These are phyloP conservation scores for Oikopleura dioica DNA, from an alignment of 23 tunicate genomes.

Conservation along the genomic window DNA sequence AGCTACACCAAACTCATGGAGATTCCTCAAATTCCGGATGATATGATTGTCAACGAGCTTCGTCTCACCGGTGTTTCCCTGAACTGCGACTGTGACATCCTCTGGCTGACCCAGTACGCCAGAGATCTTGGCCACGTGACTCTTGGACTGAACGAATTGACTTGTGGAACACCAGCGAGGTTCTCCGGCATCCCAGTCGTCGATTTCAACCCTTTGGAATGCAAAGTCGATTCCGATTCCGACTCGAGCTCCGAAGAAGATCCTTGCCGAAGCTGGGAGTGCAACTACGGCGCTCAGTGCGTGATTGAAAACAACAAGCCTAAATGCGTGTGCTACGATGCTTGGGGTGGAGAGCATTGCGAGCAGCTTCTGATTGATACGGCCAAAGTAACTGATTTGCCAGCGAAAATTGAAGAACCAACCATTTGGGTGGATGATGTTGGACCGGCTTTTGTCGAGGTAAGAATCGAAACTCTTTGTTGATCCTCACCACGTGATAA, in stretches of 20 bases:
- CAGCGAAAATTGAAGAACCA: background rate
- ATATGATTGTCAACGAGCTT: background rate
- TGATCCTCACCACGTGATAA: too few species aligned
- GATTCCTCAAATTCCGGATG: background rate
- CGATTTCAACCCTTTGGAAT: background rate
- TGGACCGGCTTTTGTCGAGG: background rate
- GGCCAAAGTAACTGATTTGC: background rate
- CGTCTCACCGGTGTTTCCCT: background rate
- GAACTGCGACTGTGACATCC: background rate
- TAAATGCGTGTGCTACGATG: background rate
- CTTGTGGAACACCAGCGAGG: background rate
- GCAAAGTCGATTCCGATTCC: background rate
- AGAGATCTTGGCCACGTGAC: background rate
- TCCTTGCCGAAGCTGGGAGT: background rate
- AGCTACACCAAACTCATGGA: background rate
- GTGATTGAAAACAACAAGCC: slow-evolving; percentile 1
- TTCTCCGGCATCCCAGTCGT: background rate
- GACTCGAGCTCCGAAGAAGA: background rate
- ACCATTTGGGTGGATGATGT: background rate
- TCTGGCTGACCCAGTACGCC: background rate
- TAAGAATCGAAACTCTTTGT: too few species aligned
- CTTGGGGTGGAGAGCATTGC: slow-evolving; percentile 4
- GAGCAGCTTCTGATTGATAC: background rate
- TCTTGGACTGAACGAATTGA: background rate
- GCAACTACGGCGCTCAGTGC: background rate